Percentiles rank a stretch among this genome's conserved stretches.
Evolutionary conservation across 2,888 invertebrate genomes (phyloP).

Genomic region (Clusia tigrina): DNA sequence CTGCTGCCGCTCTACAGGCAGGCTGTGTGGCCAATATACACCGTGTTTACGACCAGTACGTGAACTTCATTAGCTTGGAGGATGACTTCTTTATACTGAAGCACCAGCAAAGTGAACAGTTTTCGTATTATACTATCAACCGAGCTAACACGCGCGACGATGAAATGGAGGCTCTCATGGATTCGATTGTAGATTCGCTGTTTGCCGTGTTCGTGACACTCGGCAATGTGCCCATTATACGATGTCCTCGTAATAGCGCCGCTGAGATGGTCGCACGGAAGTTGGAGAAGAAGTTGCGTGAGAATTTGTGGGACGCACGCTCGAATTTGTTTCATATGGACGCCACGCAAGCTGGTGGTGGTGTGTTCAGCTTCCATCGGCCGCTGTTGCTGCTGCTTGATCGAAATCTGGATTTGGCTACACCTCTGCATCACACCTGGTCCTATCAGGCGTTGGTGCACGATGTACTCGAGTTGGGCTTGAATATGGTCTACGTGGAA

Average conservation of each 20-base stretch:
- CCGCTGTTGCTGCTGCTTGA: conserved; percentile 93
- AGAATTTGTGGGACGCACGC: conserved; percentile 95
- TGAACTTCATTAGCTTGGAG: conserved; percentile 97
- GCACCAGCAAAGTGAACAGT: conserved; percentile 88
- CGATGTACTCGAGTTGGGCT: conserved; percentile 90
- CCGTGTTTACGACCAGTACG: conserved; percentile 97
- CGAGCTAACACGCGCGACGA: conserved; percentile 92
- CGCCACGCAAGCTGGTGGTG: conserved; percentile 74
- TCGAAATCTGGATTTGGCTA: conserved; percentile 95
- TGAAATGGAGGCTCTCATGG: conserved; percentile 94
- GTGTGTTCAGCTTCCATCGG: conserved; percentile 86
- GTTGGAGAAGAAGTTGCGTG: conserved; percentile 94
- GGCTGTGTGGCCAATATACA: conserved; percentile 91
- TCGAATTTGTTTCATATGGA: conserved; percentile 94
- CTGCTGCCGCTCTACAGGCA: conserved; percentile 88
- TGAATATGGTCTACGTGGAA: conserved; percentile 81
- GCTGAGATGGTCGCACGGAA: conserved; percentile 99
- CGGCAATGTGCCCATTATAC: conserved; percentile 73
- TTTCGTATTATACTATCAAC: conserved; percentile 96
- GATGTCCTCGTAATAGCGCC: conserved; percentile 89
- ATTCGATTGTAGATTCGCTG: conserved; percentile 92
- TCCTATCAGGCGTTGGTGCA: conserved; percentile 98
- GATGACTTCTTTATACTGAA: conserved; percentile 95
- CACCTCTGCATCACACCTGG: conserved; percentile 99
- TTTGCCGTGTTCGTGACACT: conserved; percentile 98